Evolutionary conservation across 2,113 vertebrate genomes (phyloP).

Genomic region (Pangasianodon gigas): DNA sequence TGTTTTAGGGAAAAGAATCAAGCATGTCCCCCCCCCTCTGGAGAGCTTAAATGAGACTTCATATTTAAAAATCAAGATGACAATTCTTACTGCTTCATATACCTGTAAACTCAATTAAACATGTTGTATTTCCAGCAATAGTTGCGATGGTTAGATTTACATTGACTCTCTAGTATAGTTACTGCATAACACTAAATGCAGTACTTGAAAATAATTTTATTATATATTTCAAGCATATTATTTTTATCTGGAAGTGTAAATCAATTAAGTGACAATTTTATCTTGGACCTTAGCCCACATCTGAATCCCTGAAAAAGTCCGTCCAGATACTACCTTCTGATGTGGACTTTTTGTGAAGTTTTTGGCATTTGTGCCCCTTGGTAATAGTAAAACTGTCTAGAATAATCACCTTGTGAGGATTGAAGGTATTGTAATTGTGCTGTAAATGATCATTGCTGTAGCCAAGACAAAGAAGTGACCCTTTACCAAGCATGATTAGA

Average conservation of each 20-base stretch:
- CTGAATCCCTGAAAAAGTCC: not conserved
- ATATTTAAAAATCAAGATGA: conserved; percentile 60
- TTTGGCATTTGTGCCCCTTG: not conserved
- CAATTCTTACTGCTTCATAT: conserved; percentile 49
- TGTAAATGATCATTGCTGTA: not conserved
- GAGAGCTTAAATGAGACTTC: conserved; percentile 56
- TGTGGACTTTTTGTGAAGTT: not conserved
- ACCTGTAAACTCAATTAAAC: conserved; percentile 44
- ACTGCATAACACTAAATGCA: not conserved
- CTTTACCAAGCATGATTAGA: not conserved
- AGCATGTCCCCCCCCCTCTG: conserved; percentile 41
- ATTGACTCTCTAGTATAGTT: not conserved
- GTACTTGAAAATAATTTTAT: not conserved
- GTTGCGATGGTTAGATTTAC: not conserved
- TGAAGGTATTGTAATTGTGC: not conserved
- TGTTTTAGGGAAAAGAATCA: conserved; percentile 46
- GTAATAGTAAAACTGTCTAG: not conserved
- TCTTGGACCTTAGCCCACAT: not conserved
- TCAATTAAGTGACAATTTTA: not conserved
- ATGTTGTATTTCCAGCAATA: conserved; percentile 27
- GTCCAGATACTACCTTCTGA: not conserved
- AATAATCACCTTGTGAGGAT: not conserved
- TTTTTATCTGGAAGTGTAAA: conserved; percentile 5
- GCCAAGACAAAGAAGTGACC: not conserved
- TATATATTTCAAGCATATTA: not conserved